Evolutionary conservation across 1,140 invertebrate genomes (phyloP).

Genomic region (Campoletis sonorensis): DNA sequence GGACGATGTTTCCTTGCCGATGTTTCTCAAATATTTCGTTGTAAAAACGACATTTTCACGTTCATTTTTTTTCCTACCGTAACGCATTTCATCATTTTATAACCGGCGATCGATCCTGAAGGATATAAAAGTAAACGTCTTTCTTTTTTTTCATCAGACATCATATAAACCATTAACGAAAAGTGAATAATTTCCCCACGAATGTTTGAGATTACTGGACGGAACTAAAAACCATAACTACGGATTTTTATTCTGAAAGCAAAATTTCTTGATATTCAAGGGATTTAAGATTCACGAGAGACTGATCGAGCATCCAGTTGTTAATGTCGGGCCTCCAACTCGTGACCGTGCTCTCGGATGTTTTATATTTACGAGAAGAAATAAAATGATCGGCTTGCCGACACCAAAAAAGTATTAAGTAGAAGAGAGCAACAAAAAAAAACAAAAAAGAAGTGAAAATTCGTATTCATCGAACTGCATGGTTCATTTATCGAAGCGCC

Average conservation of each 20-base stretch:
- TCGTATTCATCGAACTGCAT: neutral
- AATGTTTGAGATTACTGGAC: constrained; percentile 5
- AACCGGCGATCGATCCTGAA: constrained; percentile 45
- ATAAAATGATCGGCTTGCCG: constrained; percentile 18
- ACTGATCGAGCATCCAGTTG: constrained; percentile 7
- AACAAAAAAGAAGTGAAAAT: neutral
- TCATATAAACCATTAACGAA: constrained; percentile 45
- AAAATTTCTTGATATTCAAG: neutral
- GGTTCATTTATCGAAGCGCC: constrained; percentile 15
- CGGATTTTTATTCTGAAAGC: constrained; percentile 8
- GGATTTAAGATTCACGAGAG: constrained; percentile 14
- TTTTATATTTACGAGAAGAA: constrained; percentile 10
- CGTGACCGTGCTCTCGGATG: neutral
- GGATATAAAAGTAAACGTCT: constrained; percentile 34
- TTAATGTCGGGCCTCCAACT: constrained; percentile 14
- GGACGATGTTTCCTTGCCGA: constrained; percentile 15
- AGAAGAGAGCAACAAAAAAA: neutral
- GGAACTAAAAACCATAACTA: constrained; percentile 27
- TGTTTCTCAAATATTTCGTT: constrained; percentile 30
- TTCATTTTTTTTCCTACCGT: neutral
- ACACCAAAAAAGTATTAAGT: constrained; percentile 22
- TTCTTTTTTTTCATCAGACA: constrained; percentile 26
- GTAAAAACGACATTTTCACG: neutral
- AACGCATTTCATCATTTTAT: constrained; percentile 5
- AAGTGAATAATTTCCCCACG: constrained; percentile 12